Base-by-base conservation (phyloP, 2,888 invertebrate species). In the Eubasilissa splendida region DNA sequence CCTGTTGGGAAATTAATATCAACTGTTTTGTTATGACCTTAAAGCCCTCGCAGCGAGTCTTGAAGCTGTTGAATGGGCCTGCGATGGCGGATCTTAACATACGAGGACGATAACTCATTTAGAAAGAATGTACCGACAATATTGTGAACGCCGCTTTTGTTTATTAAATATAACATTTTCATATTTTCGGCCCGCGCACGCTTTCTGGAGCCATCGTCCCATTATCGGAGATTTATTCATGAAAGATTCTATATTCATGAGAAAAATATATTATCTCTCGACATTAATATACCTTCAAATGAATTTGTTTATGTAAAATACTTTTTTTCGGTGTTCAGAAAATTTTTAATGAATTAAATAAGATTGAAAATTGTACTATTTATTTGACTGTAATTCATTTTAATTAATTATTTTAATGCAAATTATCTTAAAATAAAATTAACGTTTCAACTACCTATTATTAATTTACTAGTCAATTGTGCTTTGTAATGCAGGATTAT, bases 1-100 rank as follows among this genome's bases (percentile, higher is more conserved):
- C 85, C 90, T 88, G 83, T 85, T 85, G 90, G 90, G 90, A 90
- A 90, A 90, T 90, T 90, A 90, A 88, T 88, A 88, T 88, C 88
- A 89, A 88, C 88, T 89, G 87, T 85, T 84, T 84, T 83, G 83
- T 83, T 83, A 83, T 83, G 83, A 83, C 83, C 83, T 83, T 83
- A 83, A 82, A 82, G 80, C 83, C 79, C 79, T 76, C 65, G 75
- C 76, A 76, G 76, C 58, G 82, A 80, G 81, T 77, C 80, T 83
- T 82, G 79, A 75, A 82, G 77, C 80, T 80, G 83, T 75, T 83
- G 82, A 83, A 83, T 82, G 82, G 82, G 79, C 83, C 82, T 70
- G 78, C 58, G 78, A 71, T 75, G 80, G 79, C 70, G 66, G 42
- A 42, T 82, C 75, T 80, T 80, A 71, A 79, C 83, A 80, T 76